Percentiles rank a stretch among this genome's conserved stretches.
Conservation (phyloP, 2,888 invertebrate genomes). For the Gisinianus flammeolus region DNA sequence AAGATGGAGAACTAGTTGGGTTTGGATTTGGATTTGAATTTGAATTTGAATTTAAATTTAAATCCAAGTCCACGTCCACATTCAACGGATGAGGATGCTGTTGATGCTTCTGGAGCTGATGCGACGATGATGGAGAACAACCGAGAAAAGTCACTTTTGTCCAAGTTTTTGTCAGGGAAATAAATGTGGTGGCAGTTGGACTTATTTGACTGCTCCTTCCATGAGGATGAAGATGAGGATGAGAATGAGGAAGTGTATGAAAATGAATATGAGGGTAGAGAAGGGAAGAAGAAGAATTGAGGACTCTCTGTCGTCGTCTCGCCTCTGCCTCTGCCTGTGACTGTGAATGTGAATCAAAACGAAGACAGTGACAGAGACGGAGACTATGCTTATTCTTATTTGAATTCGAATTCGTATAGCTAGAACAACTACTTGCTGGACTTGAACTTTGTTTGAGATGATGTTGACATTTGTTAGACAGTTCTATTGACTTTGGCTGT, state of each 20-base stretch:
- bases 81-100: too few species aligned
- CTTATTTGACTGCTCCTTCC: background rate
- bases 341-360: background rate
- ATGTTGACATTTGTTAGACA: background rate
- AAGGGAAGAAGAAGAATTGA: background rate
- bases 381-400: background rate
- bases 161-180: background rate
- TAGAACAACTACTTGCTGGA: background rate
- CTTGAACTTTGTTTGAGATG: background rate
- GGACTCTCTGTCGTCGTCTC: background rate
- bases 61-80: too few species aligned
- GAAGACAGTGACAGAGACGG: background rate
- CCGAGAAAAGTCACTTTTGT: conserved; percentile 33
- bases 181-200: conserved; percentile 22
- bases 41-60: background rate
- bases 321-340: background rate
- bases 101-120: background rate
- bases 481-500: background rate
- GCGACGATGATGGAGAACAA: conserved; percentile 15
- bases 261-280: background rate
- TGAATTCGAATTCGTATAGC: background rate
- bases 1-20: background rate
- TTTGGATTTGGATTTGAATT: background rate
- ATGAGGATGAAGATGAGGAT: background rate
- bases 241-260: background rate